Evolutionary conservation across 2,797 vertebrate genomes (phyloP).

Genomic region (Acanthurus leucopareius): DNA sequence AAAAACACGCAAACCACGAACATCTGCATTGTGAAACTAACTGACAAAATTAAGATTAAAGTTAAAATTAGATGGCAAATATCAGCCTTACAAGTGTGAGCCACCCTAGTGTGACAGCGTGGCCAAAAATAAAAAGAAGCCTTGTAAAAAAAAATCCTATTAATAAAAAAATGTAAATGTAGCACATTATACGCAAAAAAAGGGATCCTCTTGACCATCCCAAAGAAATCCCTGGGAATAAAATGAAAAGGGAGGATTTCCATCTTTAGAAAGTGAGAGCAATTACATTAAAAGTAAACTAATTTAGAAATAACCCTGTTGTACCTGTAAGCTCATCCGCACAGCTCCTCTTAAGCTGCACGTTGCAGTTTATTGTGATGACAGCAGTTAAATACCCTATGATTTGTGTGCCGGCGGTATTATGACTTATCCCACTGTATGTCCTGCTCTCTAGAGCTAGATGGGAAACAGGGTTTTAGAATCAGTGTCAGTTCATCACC

Average conservation of each 20-base stretch:
- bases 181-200: conserved; percentile 26
- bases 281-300: conserved; percentile 80
- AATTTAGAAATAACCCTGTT: conserved; percentile 77
- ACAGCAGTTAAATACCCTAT: conserved; percentile 83
- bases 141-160: conserved; percentile 23
- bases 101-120: conserved; percentile 5
- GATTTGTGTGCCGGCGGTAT: conserved; percentile 73
- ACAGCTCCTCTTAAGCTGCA: conserved; percentile 74
- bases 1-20: not conserved
- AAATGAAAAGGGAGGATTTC: conserved; percentile 67
- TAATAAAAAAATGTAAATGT: conserved; percentile 27
- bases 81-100: conserved; percentile 1
- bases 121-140: conserved; percentile 1
- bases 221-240: conserved; percentile 35
- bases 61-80: conserved; percentile 5
- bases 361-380: conserved; percentile 74
- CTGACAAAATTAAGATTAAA: not conserved
- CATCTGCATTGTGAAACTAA: not conserved
- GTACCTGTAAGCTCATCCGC: conserved; percentile 77
- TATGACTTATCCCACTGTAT: conserved; percentile 72
- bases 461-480: conserved; percentile 58
- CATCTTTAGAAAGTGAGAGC: conserved; percentile 70
- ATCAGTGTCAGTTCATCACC: conserved; percentile 43
- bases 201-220: conserved; percentile 21
- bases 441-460: conserved; percentile 48